Base-by-base conservation (phyloP, 2,888 invertebrate genomes). In the Mesorhabditis spiculigera region DNA sequence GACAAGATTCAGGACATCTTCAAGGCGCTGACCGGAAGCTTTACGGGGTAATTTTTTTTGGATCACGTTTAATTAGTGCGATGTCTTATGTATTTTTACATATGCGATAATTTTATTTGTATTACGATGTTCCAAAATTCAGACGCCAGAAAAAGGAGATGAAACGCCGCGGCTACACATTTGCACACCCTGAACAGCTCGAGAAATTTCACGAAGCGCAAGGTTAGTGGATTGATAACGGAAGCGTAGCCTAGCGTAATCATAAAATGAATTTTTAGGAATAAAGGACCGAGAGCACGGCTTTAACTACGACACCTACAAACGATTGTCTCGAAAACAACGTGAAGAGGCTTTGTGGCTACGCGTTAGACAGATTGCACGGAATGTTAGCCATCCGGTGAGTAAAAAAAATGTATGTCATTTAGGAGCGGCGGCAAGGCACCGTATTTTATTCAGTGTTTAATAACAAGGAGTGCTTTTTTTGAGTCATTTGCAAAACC, bases 101-200 rank as follows among this genome's bases (percentile, higher is more conserved):
- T 28, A 28, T 58, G 78, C 82, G 65, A 71, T 76, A 16, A 68
- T 66, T 42, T 43, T 66, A 5, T 5, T 42, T 16, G 0, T 16
- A 45, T 44, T n/a, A 62, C 61, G 43, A 4, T 13, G 65, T 45
- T 76, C 80, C 5, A 78, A 82, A 63, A 73, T 69, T 41, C 16
- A 28, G 61, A 13, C 66, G 72, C 41, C 84, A 84, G 65, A 73
- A 69, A 63, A 68, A 67, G n/a, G 78, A 82, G 4, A 69, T 82
- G 66, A 75, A 80, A 45, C 72, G 67, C 13, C 68, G 73, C 4
- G 82, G 83, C 28, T 84, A 80, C 73, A 72, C 83, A 5, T 78
- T 82, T 65, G 67, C 84, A 72, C 78, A 80, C 5, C 73, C 73
- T 13, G 41, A 75, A 16, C 84, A 84, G 64, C 73, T 84, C 58